A percentile compares a stretch with the other conserved stretches of the same genome.
phyloP scores from a whole-genome alignment of 2,797 vertebrate species.

The Parauchenoglanis ngamensis region DNA sequence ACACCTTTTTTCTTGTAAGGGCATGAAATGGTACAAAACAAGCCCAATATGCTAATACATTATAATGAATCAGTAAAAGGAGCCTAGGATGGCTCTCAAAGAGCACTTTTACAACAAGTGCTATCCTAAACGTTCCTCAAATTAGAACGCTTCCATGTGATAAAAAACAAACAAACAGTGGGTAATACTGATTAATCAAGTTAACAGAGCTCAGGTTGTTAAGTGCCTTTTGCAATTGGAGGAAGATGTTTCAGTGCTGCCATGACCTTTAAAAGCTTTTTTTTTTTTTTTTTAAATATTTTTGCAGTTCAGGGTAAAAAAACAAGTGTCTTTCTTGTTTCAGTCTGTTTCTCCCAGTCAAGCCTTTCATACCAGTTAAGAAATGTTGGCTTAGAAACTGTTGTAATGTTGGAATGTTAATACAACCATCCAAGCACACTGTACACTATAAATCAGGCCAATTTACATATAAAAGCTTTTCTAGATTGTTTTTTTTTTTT shows the following conservation, averaged over 20 bases:
- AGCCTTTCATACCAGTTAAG: slow-evolving; percentile 21
- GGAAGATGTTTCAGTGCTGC: slow-evolving; percentile 41
- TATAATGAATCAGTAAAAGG: slow-evolving; percentile 57
- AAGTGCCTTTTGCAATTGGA: slow-evolving; percentile 55
- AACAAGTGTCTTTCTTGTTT: slow-evolving; percentile 1
- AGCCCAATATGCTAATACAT: slow-evolving; percentile 49
- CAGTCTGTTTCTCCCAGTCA: slow-evolving; percentile 48
- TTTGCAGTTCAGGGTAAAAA: slow-evolving; percentile 16
- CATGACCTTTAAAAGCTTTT: slow-evolving; percentile 28
- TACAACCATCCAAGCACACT: slow-evolving; percentile 38
- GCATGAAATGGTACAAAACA: slow-evolving; percentile 45
- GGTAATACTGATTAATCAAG: slow-evolving; percentile 53
- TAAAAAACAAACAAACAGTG: slow-evolving; percentile 20
- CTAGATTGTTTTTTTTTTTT: background rate
- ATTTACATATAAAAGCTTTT: slow-evolving; percentile 7
- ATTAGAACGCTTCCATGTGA: slow-evolving; percentile 28
- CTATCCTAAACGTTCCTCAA: slow-evolving; percentile 48
- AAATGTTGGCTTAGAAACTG: slow-evolving; percentile 15
- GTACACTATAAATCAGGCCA: slow-evolving; percentile 9
- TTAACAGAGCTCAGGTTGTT: slow-evolving; percentile 51
- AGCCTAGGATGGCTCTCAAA: slow-evolving; percentile 49
- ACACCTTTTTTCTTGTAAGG: slow-evolving; percentile 8
- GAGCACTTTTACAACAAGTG: slow-evolving; percentile 59
- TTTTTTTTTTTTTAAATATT: background rate
- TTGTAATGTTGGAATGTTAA: background rate